Conservation (phyloP, 2,113 vertebrate species). For the Apaloderma vittatum region DNA sequence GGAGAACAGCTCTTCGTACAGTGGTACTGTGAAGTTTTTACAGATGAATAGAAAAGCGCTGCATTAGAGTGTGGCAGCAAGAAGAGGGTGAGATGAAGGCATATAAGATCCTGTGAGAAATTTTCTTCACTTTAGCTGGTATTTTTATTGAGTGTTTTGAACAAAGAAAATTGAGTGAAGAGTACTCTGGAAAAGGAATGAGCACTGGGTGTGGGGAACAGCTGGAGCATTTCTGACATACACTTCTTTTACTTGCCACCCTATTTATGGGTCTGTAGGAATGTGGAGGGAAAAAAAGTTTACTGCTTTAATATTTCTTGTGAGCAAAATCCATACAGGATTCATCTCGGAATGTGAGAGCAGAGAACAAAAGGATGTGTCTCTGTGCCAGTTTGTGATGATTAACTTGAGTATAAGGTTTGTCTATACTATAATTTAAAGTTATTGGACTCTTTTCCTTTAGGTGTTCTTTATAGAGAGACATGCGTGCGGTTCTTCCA, state of each 20-base stretch:
- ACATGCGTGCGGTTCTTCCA: neutral
- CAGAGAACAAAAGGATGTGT: constrained; percentile 45
- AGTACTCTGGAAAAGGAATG: neutral
- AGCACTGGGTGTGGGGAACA: neutral
- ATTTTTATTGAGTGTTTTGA: constrained; percentile 48
- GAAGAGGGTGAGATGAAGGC: neutral
- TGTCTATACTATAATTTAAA: constrained; percentile 23
- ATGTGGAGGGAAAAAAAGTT: constrained; percentile 60
- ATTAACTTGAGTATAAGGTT: constrained; percentile 34
- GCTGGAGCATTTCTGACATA: constrained; percentile 46
- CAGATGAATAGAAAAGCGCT: neutral
- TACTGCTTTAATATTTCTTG: constrained; percentile 70
- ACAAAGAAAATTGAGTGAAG: constrained; percentile 32
- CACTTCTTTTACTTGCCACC: constrained; percentile 18
- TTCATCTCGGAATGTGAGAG: constrained; percentile 57
- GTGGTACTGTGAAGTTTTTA: neutral
- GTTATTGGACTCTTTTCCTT: neutral
- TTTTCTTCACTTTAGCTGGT: neutral
- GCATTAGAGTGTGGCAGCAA: neutral
- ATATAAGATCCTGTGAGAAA: neutral
- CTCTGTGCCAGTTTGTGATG: constrained; percentile 58
- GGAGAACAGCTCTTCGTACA: neutral
- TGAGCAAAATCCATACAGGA: constrained; percentile 64
- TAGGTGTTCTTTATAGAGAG: neutral
- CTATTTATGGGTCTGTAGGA: constrained; percentile 48